Evolutionary conservation across 2,888 invertebrate species (phyloP), one percentile per base, ranked within the genome.

Genomic region (Frankliniella intonsa): DNA sequence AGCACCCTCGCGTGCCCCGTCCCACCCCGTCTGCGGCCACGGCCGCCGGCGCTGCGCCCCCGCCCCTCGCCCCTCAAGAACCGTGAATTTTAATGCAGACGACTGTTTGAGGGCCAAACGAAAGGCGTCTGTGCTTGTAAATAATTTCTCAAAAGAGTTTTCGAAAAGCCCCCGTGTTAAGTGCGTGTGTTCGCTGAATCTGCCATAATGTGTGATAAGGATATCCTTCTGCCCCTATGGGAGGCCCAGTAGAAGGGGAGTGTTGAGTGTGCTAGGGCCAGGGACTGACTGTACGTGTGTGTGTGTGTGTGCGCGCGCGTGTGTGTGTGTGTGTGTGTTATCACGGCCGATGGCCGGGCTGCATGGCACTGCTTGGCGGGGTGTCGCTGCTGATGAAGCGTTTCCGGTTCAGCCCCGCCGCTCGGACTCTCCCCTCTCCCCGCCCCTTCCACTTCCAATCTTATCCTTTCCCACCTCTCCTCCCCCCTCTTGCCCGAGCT

Each of bases 301-400:
- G 38, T 5, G 38, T 5, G 38, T 5, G 3, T 38, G 38, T 38
- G 2, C 5, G 38, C 5, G 38, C 5, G 38, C 38, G 38, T 38
- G 3, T 38, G 3, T 38, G n/a, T n/a, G n/a, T n/a, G n/a, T n/a
- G n/a, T n/a, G 22, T 8, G 22, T 25, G 69, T 76, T 76, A 76
- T 76, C 69, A 76, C 69, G 69, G 25, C 62, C 7, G 62, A 62
- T 62, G 69, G 69, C 69, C 2, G 69, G 69, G 25, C 22, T 76
- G 25, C 22, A 76, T 76, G 69, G 12, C 12, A 3, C 69, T 12
- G 25, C 69, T 76, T 38, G 38, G 55, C 55, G 14, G 14, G 69
- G 69, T 76, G 69, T 76, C 69, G 69, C 69, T 62, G 69, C 69
- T 76, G 69, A 76, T 76, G 69, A 25, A 76, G 25, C 69, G 69